These are phyloP conservation scores for Plotosus lineatus DNA, from an alignment of 2,113 vertebrate species.

Conservation along the genomic window DNA sequence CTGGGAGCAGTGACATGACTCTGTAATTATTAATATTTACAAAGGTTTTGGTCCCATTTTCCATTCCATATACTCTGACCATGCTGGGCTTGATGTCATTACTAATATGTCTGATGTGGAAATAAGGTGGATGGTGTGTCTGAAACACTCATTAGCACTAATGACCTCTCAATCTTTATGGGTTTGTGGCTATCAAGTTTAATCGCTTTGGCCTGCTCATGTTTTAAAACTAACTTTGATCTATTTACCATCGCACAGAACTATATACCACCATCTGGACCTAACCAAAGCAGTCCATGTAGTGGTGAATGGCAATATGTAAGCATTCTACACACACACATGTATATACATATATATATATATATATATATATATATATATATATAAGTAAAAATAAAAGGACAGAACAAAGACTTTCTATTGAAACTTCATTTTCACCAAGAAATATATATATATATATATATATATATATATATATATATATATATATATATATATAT, in stretches of 20 bases:
- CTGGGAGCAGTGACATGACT: background rate
- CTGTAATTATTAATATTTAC: background rate
- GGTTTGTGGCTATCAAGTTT: slow-evolving; percentile 12
- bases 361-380: too few species aligned
- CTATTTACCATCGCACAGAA: slow-evolving; percentile 23
- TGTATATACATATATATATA: too few species aligned
- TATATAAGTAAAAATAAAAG: too few species aligned
- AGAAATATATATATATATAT: background rate
- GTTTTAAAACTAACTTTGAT: slow-evolving; percentile 37
- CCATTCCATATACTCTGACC: background rate
- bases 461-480: too few species aligned
- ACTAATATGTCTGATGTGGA: background rate
- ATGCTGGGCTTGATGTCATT: background rate
- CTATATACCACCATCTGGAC: background rate
- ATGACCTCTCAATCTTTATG: slow-evolving; percentile 31
- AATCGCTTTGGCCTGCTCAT: slow-evolving; percentile 33
- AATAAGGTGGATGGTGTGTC: slow-evolving; percentile 14
- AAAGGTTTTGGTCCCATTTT: background rate
- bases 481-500: too few species aligned
- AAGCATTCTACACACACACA: slow-evolving; percentile 2
- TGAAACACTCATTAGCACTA: slow-evolving; percentile 50
- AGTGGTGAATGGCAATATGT: background rate
- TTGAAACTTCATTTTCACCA: too few species aligned
- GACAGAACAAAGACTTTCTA: too few species aligned
- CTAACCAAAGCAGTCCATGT: background rate